These are phyloP conservation scores for Diarsia mendica DNA, from an alignment of 2,888 invertebrate genomes.

Conservation along the genomic window DNA sequence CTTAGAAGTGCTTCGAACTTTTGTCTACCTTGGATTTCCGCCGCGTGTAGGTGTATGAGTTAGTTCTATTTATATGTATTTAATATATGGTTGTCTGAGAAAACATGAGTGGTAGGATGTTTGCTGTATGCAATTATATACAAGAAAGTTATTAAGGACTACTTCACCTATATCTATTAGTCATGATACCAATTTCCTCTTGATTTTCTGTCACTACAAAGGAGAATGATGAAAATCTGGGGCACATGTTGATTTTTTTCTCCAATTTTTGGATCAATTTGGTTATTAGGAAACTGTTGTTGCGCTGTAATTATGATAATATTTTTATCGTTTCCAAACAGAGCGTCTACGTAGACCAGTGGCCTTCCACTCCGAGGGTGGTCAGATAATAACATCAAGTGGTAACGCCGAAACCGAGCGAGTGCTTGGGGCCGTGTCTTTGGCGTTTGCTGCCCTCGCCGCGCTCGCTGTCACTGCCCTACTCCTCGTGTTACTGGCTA, in stretches of 20 bases:
- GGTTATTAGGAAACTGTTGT: too few species aligned
- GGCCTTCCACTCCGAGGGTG: conserved; percentile 84
- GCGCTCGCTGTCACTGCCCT: conserved; percentile 84
- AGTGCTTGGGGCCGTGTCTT: conserved; percentile 85
- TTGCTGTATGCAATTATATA: background rate
- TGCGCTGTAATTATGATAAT: too few species aligned
- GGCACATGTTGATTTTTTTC: too few species aligned
- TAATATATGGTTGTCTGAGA: background rate
- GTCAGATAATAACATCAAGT: conserved; percentile 68
- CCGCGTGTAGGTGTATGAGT: background rate
- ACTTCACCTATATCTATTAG: too few species aligned
- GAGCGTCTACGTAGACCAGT: conserved; percentile 86
- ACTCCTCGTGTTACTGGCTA: conserved; percentile 83
- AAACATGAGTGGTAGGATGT: background rate
- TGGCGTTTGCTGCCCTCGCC: conserved; percentile 86
- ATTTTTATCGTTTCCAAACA: conserved; percentile 50
- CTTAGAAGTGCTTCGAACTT: conserved; percentile 21
- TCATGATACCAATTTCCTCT: background rate
- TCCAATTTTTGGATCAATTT: too few species aligned
- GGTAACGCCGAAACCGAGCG: conserved; percentile 80
- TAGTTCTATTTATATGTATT: background rate
- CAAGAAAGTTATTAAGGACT: background rate
- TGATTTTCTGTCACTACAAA: background rate
- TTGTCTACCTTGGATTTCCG: background rate
- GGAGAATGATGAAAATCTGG: too few species aligned